A percentile compares a stretch with the other conserved stretches of the same genome.
These are phyloP conservation scores for Plusia festucae DNA, from an alignment of 2,888 invertebrate genomes.

Conservation along the genomic window DNA sequence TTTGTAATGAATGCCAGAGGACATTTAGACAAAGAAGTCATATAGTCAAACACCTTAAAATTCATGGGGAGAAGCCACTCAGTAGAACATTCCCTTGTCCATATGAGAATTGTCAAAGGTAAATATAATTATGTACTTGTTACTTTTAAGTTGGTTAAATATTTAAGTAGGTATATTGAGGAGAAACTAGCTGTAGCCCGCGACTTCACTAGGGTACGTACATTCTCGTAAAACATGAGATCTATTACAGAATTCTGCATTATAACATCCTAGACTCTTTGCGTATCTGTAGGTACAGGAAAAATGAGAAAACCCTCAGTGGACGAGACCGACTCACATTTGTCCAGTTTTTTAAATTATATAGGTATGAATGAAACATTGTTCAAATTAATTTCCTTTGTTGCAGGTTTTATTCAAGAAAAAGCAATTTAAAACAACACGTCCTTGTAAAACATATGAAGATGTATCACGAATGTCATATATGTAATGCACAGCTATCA, in stretches of 20 bases:
- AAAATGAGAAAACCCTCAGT: too few relatives aligned
- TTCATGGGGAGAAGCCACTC: constrained; percentile 62
- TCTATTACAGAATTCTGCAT: too few relatives aligned
- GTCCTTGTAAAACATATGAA: constrained; percentile 85
- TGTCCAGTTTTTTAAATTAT: too few relatives aligned
- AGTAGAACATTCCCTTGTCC: constrained; percentile 72
- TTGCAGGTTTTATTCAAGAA: constrained; percentile 85
- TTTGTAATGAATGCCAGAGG: constrained; percentile 80
- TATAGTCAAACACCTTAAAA: constrained; percentile 78
- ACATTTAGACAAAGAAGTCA: constrained; percentile 76
- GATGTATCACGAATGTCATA: constrained; percentile 80
- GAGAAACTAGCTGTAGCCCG: too few relatives aligned
- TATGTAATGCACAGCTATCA: constrained; percentile 75
- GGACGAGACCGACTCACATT: too few relatives aligned
- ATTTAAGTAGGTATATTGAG: too few relatives aligned
- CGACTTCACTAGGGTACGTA: too few relatives aligned
- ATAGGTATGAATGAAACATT: too few relatives aligned
- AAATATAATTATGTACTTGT: constrained; percentile 30
- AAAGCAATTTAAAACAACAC: constrained; percentile 89
- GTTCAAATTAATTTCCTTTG: too few relatives aligned
- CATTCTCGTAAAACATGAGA: too few relatives aligned
- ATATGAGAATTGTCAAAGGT: constrained; percentile 78
- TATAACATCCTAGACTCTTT: too few relatives aligned
- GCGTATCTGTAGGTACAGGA: too few relatives aligned
- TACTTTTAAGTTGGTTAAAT: background rate